Base-by-base conservation (phyloP, 92 coral and sea anemone species). In the Epizoanthus stellaris region DNA sequence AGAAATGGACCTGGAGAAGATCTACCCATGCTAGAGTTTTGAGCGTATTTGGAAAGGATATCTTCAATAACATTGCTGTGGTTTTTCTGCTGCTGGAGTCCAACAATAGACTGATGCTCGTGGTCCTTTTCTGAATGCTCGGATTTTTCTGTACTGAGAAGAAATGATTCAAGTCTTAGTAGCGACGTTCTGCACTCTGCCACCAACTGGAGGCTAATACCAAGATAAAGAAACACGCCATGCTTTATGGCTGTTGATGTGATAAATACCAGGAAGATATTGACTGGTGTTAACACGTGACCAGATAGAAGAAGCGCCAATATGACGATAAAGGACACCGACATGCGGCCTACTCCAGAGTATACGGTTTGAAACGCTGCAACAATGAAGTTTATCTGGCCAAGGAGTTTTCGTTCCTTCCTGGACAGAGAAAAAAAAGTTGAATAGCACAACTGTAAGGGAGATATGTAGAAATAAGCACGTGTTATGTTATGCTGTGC, bases 131-230 rank as follows among this genome's bases (percentile, higher is more conserved):
- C 49, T 45, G 47, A 42, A 4, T 4, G 49, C 9, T 45, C 49
- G 2, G 49, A 45, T 0, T 45, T 45, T 45, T 45, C 49, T 4
- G 40, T 52, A 20, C 6, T 47, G 30, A 73, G 23, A 52, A 73
- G 77, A 52, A 45, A 49, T 9, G 61, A 42, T 73, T 73, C 77
- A 7, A 73, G 77, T 73, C 77, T 73, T 73, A 1, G 0, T 0
- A 73, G 2, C 5, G 77, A 73, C 4, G 77, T 49, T 73, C 8
- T n/a, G 15, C 77, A 73, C 0, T 73, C 77, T n/a, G 77, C 77
- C 8, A 52, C 14, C 43, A 4, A 16, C 14, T 42, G 77, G 5
- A 49, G 17, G 25, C 62, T 39, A n/a, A 1, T 52, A 7, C 38
- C 63, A 49, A 73, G 77, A 49, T 73, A 73, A 17, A n/a, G 0